These are phyloP conservation scores for Pangasius krempfi DNA, from an alignment of 2,797 vertebrate species.

Conservation along the genomic window DNA sequence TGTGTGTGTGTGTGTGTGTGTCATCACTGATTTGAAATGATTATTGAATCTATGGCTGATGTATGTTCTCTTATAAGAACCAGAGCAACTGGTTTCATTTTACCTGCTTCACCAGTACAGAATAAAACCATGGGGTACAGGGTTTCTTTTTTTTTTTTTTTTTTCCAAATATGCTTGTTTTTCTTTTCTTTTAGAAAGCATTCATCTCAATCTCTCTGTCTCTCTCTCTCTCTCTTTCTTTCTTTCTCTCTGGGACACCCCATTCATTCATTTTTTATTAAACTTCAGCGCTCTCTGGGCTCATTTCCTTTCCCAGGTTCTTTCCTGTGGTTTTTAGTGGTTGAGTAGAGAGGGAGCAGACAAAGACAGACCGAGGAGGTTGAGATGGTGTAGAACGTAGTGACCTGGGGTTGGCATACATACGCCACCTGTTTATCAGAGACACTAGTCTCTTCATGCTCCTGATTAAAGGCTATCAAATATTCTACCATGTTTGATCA, in stretches of 20 bases:
- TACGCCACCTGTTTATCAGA: constrained; percentile 50
- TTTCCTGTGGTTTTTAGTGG: constrained; percentile 75
- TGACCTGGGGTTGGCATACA: constrained; percentile 50
- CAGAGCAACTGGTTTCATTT: constrained; percentile 74
- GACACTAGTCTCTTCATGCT: constrained; percentile 8
- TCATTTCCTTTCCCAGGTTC: constrained; percentile 74
- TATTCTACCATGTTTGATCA: neutral
- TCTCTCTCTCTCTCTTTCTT: constrained; percentile 50
- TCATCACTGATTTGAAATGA: constrained; percentile 63
- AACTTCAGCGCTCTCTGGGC: constrained; percentile 78
- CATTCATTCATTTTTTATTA: constrained; percentile 85
- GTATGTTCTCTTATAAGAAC: constrained; percentile 49
- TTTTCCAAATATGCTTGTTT: constrained; percentile 55
- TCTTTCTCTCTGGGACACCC: constrained; percentile 75
- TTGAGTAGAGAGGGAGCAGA: constrained; percentile 74
- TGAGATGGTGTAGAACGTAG: constrained; percentile 63
- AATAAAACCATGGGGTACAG: constrained; percentile 65
- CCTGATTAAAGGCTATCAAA: neutral
- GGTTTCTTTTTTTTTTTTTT: constrained; percentile 65
- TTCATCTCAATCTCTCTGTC: constrained; percentile 57
- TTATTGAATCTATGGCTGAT: constrained; percentile 56
- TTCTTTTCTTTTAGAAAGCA: constrained; percentile 57
- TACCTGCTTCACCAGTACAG: constrained; percentile 68
- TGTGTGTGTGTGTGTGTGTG: constrained; percentile 59
- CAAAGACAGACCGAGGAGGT: constrained; percentile 70